Base-by-base conservation (phyloP, 2,888 invertebrate species). In the Cryptophagus acutangulus region DNA sequence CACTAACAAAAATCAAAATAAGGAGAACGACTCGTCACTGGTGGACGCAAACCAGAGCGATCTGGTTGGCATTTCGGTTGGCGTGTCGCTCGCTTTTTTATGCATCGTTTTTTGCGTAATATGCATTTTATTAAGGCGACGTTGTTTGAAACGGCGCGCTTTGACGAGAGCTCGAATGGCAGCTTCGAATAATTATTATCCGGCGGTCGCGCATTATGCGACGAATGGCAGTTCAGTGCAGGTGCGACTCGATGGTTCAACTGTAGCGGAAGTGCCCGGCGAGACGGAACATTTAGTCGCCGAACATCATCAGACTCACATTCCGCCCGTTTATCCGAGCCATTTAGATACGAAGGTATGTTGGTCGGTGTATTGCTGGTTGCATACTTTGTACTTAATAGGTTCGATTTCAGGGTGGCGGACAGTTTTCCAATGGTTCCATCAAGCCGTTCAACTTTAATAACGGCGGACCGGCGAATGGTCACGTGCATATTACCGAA, bases 401-500 rank as follows among this genome's bases (percentile, higher is more conserved):
- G 24, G 16, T 31, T 40, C 45, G 44, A 39, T 52, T 46, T 33
- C 46, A 69, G 68, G 68, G 66, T 17, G 60, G 55, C 57, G 71
- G 71, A 43, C 67, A 70, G 33, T 73, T 71, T 58, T 72, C 74
- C 12, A 75, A 74, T 56, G 74, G 74, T 10, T n/a, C 67, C 73
- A 47, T 59, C 69, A 4, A 76, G 76, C 50, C 74, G 74, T 40
- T 69, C 72, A 33, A n/a, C n/a, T 71, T 71, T 31, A 60, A 72
- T 41, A 73, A 74, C 52, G 71, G 71, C 15, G 67, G 67, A 46
- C 59, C 81, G 48, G 71, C 76, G 12, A 78, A 78, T 54, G 78
- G 77, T 0, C 74, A 76, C 51, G 74, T 78, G 26, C 77, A 77
- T 55, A 80, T 82, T 48, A 81, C 79, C 28, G 82, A 82, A 67